Percentiles rank a stretch among this genome's conserved stretches.
These are phyloP conservation scores for Pseudochirops corinnae DNA, from an alignment of 2,797 vertebrate species.

Conservation along the genomic window DNA sequence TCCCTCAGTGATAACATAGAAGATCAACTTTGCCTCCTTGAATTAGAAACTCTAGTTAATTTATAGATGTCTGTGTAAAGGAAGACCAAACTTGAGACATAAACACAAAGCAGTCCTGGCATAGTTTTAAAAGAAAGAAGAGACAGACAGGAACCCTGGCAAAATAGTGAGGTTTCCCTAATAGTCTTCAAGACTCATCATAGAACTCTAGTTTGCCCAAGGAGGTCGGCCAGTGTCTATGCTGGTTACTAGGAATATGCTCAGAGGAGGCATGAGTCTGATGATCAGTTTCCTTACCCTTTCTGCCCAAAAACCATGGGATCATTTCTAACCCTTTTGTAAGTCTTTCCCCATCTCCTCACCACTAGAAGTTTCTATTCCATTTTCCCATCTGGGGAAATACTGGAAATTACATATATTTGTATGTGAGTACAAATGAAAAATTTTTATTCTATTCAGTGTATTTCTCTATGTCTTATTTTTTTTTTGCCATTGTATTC, in stretches of 20 bases:
- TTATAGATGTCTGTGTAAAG: not conserved
- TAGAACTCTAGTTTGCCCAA: not conserved
- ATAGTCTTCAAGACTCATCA: not conserved
- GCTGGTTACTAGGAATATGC: not conserved
- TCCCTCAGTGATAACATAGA: not conserved
- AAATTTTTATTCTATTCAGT: not conserved
- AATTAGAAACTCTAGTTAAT: not conserved
- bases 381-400: not conserved
- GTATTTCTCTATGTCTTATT: not conserved
- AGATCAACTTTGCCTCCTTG: not conserved
- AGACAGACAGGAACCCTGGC: not conserved
- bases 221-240: not conserved
- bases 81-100: not conserved
- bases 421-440: not conserved
- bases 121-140: not conserved
- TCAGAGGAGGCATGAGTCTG: not conserved
- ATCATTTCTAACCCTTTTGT: not conserved
- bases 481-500: not conserved
- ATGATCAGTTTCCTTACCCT: not conserved
- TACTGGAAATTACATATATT: not conserved
- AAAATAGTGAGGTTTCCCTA: not conserved
- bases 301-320: not conserved
- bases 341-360: not conserved
- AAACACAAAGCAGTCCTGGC: not conserved
- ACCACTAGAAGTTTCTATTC: not conserved